Base-by-base conservation (phyloP, 2,888 invertebrate species). In the Apomyelois bistriatella region DNA sequence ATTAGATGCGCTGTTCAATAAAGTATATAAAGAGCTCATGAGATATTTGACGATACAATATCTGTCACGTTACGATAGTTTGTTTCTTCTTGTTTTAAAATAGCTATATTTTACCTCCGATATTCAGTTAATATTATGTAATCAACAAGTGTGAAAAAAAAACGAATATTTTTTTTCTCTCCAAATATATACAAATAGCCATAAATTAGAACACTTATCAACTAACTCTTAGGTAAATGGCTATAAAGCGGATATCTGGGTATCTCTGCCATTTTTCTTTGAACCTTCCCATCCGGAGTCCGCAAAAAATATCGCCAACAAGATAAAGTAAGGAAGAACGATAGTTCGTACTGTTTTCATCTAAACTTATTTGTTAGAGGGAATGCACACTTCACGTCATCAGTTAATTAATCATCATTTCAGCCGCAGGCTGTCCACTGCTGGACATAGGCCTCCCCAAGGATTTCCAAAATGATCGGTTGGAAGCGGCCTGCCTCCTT, bases 261-360 rank as follows among this genome's bases (percentile, higher is more conserved):
- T 57, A 57, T 62, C 61, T 53, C 58, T 61, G 32, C 46, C 60
- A 63, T 66, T 65, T 70, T 64, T 61, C 63, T 53, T 52, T 38
- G 59, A 68, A 69, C 58, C 50, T 55, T 54, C 41, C 55, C 59
- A 57, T 55, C 52, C 54, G 57, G 53, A 56, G 52, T 56, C 48
- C 56, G 52, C 58, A 71, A 72, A 70, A 73, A 70, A 70, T 72
- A 71, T 73, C 54, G 63, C 62, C 53, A 42, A 16, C 32, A 28
- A 55, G 61, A 61, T 59, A 32, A 46, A 58, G 57, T 55, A 17
- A 52, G 54, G 15, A 50, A 55, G 50, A 54, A 54, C 3, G 15
- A 53, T 53, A 50, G 49, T 53, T 47, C 48, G 38, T 5, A 10
- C 32, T 32, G 32, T 32, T 43, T 46, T 30, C 43, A 43, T 43